phyloP scores from a whole-genome alignment of 2,113 vertebrate species.

The Gracilinanus agilis region DNA sequence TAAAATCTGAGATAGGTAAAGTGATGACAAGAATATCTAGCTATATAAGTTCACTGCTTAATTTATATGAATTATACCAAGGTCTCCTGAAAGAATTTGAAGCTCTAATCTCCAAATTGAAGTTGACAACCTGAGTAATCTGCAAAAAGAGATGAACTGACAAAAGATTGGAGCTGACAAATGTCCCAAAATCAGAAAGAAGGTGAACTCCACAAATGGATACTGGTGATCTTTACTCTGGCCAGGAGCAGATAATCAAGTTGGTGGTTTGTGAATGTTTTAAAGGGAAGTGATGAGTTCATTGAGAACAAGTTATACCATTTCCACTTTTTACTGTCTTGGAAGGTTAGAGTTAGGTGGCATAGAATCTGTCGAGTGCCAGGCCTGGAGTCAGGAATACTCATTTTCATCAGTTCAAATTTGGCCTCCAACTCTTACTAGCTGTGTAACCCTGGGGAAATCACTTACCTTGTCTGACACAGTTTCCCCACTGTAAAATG shows the following conservation, averaged over 20 bases:
- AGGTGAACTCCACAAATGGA: too few relatives aligned
- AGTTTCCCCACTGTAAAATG: neutral
- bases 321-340: neutral
- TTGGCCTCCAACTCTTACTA: neutral
- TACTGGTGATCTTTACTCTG: neutral
- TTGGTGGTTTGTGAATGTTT: neutral
- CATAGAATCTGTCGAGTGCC: too few relatives aligned
- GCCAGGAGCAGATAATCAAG: neutral
- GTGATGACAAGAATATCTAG: neutral
- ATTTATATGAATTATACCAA: neutral
- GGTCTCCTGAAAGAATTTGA: neutral
- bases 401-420: neutral
- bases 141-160: neutral
- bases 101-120: neutral
- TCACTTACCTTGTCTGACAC: neutral
- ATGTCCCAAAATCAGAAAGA: neutral
- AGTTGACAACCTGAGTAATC: neutral
- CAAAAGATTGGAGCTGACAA: neutral
- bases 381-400: neutral
- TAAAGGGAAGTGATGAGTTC: neutral
- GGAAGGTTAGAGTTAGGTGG: neutral
- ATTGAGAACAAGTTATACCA: neutral
- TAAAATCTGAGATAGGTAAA: neutral
- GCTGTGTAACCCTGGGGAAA: neutral
- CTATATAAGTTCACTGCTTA: neutral